A percentile compares a stretch with the other conserved stretches of the same genome.
Evolutionary conservation across 2,113 vertebrate genomes (phyloP).

Genomic region (Dipodomys merriami): DNA sequence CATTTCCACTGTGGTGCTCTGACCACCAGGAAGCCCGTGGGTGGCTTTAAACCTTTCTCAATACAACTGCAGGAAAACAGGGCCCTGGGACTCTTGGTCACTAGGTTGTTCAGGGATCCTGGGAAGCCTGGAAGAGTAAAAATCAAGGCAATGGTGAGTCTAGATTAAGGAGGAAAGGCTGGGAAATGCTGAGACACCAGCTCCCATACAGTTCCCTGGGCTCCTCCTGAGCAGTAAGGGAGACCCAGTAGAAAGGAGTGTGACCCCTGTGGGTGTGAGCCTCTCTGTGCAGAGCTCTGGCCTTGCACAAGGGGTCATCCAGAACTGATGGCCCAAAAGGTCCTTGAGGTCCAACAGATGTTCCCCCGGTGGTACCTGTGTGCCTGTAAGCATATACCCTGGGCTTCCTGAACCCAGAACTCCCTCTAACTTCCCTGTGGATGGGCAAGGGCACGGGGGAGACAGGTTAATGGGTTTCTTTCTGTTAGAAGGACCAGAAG

Average conservation of each 20-base stretch:
- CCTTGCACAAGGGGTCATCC: not conserved
- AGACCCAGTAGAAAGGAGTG: not conserved
- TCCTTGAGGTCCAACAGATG: not conserved
- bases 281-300: not conserved
- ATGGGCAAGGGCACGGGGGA: too few relatives aligned
- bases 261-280: not conserved
- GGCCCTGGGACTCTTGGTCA: not conserved
- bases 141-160: not conserved
- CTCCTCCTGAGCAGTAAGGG: too few relatives aligned
- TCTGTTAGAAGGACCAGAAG: not conserved
- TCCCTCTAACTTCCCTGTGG: not conserved
- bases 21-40: not conserved
- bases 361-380: not conserved
- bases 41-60: not conserved
- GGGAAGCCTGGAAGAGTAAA: not conserved
- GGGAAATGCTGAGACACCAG: not conserved
- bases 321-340: not conserved
- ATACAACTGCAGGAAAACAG: not conserved
- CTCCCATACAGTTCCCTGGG: too few relatives aligned
- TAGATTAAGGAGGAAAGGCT: not conserved
- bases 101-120: not conserved
- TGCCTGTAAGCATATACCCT: not conserved
- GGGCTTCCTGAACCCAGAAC: constrained; percentile 9
- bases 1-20: not conserved
- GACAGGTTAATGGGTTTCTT: too few relatives aligned